Evolutionary conservation across 2,113 vertebrate genomes (phyloP), one percentile per base, ranked within the genome.

Genomic region (Lucifuga dentata): DNA sequence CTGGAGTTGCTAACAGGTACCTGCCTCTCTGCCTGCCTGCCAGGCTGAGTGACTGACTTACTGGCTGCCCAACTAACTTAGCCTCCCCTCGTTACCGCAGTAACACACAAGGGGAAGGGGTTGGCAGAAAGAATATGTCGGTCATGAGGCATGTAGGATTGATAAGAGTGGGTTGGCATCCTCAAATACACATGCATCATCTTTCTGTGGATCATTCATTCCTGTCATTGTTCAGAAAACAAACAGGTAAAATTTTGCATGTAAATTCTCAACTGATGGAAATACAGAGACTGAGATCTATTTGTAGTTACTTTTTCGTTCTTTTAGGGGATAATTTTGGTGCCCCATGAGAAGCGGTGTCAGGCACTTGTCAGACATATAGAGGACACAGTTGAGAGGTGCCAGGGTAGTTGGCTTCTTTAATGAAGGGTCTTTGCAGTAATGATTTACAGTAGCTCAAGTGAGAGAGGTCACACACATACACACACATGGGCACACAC

Each of bases 391-490:
- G 62, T 70, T 88, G 69, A 90, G 45, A 56, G 73, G 71, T 78
- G 64, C 78, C 69, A 70, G 59, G 66, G 52, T 56, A 68, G 57
- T 64, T 76, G 80, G 61, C 68, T 80, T 67, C 58, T 40, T 76
- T 75, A 86, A 83, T 23, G 73, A 83, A 83, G 75, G 76, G 45
- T 60, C 73, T 78, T 60, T 39, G 67, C 78, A 79, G 53, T 81
- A 89, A 86, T 88, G 85, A 90, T 90, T 89, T 84, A 71, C 66
- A 75, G 68, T 44, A 78, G 86, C 86, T 78, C 59, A 36, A 83
- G 70, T 59, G 57, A 80, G 67, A 82, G 68, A 80, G 80, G 80
- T 78, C 76, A 60, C 39, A 49, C 52, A 60, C 61, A 59, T n/a
- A 48, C 63, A 51, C 8, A 35, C 51, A 56, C 51, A 58, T n/a